Evolutionary conservation across 2,888 invertebrate genomes (phyloP), one percentile per base, ranked within the genome.

Genomic region (Invenusta paracnida): DNA sequence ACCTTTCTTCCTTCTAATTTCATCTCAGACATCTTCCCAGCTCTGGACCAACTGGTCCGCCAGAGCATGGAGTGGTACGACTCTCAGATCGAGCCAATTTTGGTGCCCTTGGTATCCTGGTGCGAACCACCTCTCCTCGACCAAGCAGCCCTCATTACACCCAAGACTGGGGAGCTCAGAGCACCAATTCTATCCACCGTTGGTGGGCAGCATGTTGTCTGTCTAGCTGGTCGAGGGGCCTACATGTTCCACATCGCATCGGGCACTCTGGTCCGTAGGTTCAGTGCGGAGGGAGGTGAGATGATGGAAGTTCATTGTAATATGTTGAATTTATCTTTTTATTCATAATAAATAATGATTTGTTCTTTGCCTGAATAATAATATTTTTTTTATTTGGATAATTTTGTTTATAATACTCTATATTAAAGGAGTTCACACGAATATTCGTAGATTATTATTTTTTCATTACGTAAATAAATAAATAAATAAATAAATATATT

Each of bases 61-160:
- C 83, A 83, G 83, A 48, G 83, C 83, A 83, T 83, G 83, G 83
- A 30, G 48, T 83, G 83, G 83, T 83, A 66, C 27, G 83, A 83
- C 30, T 17, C 13, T 11, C 25, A 48, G 48, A 25, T 66, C 30
- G 31, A 83, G 23, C 83, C 83, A 5, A 25, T 83, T 0, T 27
- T 83, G 31, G 83, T 83, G 1, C 83, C 83, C 17, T 30, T 83
- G 1, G 30, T 1, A 1, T 83, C 66, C 83, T 83, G 83, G 83
- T 66, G 31, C 27, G 48, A 30, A 1, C 31, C 66, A 0, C 83
- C 30, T 27, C 83, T 30, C 23, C 83, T 29, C 17, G 48, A 66
- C 73, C 5, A 73, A 17, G 23, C 66, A 1, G 23, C 48, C 29
- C 23, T 83, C 30, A 83, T 66, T 1, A 66, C 17, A 25, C 48